These are phyloP conservation scores for Aphelenchoides avenae DNA, from an alignment of 1,140 invertebrate species.

Conservation along the genomic window DNA sequence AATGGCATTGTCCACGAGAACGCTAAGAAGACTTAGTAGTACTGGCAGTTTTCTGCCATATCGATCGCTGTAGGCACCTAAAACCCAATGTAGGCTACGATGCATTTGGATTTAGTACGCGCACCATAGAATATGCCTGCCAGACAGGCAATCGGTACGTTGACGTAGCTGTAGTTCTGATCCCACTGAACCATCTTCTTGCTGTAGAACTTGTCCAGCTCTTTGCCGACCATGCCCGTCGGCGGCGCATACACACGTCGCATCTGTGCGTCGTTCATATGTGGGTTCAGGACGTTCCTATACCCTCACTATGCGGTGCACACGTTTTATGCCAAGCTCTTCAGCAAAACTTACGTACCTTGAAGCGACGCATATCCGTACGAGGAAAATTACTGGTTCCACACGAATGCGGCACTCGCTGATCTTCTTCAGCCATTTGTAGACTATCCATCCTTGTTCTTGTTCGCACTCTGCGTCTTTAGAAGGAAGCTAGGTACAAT, in stretches of 20 bases:
- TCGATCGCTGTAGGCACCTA: constrained; percentile 27
- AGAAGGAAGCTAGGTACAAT: no score
- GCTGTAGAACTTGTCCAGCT: constrained; percentile 24
- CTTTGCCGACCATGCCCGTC: constrained; percentile 7
- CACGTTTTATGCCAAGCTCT: no score
- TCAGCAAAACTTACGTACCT: constrained; percentile 5
- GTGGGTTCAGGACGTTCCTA: constrained; percentile 19
- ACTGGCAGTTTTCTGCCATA: constrained; percentile 21
- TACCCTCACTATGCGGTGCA: not conserved
- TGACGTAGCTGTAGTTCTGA: constrained; percentile 28
- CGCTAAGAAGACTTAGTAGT: constrained; percentile 13
- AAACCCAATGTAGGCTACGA: constrained; percentile 9
- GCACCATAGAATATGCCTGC: constrained; percentile 9
- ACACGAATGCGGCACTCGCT: constrained; percentile 21
- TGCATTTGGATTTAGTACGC: not conserved
- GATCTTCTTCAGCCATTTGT: no score
- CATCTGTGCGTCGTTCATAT: constrained; percentile 14
- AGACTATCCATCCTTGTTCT: no score
- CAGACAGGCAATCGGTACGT: constrained; percentile 23
- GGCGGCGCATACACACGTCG: constrained; percentile 11
- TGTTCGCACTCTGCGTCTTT: no score
- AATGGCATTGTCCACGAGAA: constrained; percentile 15
- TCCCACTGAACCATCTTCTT: constrained; percentile 24
- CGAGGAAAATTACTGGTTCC: constrained; percentile 13
- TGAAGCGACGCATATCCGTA: constrained; percentile 21